These are phyloP conservation scores for Andricus grossulariae DNA, from an alignment of 1,140 invertebrate species.

Conservation along the genomic window DNA sequence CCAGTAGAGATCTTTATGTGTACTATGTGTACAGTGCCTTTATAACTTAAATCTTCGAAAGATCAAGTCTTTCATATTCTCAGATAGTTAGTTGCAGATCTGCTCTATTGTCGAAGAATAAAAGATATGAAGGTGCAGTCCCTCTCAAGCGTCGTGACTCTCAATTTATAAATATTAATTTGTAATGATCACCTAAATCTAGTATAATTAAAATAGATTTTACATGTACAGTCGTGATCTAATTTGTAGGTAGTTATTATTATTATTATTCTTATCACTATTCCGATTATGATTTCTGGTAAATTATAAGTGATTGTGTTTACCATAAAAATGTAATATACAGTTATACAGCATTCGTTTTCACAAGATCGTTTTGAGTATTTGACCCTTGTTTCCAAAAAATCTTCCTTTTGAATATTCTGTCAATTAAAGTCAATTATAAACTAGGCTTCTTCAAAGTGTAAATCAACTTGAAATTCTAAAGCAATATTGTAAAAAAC, in stretches of 20 bases:
- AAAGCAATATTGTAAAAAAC: no score
- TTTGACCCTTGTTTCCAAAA: neutral
- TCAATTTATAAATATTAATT: conserved; percentile 62
- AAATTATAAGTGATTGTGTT: conserved; percentile 69
- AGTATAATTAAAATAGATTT: conserved; percentile 63
- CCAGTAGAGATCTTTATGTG: conserved; percentile 55
- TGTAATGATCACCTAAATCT: conserved; percentile 67
- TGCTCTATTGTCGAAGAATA: conserved; percentile 11
- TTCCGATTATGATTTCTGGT: conserved; percentile 46
- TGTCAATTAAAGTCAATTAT: no score
- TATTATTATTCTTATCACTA: conserved; percentile 62
- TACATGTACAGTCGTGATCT: conserved; percentile 69
- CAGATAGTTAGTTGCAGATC: conserved; percentile 42
- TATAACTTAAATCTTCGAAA: conserved; percentile 62
- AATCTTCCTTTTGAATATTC: neutral
- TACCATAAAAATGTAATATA: conserved; percentile 72
- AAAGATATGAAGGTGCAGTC: conserved; percentile 43
- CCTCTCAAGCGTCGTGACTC: conserved; percentile 56
- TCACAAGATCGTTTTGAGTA: conserved; percentile 30
- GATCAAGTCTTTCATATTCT: conserved; percentile 43
- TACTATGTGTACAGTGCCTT: conserved; percentile 73
- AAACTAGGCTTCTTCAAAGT: no score
- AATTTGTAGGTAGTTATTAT: conserved; percentile 64
- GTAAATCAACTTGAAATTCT: no score
- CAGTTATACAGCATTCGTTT: conserved; percentile 53